These are phyloP conservation scores for Acanthiza pusilla DNA, from an alignment of 2,797 vertebrate species.

Conservation along the genomic window DNA sequence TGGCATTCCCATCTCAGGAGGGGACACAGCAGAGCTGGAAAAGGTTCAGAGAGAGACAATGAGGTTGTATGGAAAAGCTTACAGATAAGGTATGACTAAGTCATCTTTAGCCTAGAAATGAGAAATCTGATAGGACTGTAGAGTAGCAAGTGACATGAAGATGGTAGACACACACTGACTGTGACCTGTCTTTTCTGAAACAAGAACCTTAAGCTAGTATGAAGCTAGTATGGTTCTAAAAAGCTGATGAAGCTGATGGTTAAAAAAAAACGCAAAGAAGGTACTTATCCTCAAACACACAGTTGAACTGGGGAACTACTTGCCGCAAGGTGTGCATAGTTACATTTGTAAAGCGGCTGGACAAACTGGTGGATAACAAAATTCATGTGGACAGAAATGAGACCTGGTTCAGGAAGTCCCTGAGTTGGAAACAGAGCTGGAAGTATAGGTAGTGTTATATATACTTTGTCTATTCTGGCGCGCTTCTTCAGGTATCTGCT, in stretches of 20 bases:
- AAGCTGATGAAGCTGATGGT: neutral
- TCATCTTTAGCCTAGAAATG: neutral
- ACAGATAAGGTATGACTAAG: neutral
- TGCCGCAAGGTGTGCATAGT: neutral
- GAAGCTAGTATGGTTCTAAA: too few relatives aligned
- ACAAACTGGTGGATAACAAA: neutral
- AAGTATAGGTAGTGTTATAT: neutral
- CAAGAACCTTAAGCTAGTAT: neutral
- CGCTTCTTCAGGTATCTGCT: neutral
- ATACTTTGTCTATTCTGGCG: neutral
- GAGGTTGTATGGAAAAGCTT: neutral
- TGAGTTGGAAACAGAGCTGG: neutral
- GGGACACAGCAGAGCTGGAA: neutral
- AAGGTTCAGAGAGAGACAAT: neutral
- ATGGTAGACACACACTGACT: neutral
- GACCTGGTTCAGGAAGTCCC: neutral
- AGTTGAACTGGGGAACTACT: neutral
- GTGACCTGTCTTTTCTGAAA: neutral
- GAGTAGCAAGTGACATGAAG: neutral
- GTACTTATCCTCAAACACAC: neutral
- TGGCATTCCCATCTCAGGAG: neutral
- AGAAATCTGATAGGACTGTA: neutral
- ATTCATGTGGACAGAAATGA: neutral
- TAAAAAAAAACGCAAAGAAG: neutral
- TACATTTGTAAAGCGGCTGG: fast-evolving